Evolutionary conservation across 2,113 vertebrate genomes (phyloP).

Genomic region (Lasiurus cinereus): DNA sequence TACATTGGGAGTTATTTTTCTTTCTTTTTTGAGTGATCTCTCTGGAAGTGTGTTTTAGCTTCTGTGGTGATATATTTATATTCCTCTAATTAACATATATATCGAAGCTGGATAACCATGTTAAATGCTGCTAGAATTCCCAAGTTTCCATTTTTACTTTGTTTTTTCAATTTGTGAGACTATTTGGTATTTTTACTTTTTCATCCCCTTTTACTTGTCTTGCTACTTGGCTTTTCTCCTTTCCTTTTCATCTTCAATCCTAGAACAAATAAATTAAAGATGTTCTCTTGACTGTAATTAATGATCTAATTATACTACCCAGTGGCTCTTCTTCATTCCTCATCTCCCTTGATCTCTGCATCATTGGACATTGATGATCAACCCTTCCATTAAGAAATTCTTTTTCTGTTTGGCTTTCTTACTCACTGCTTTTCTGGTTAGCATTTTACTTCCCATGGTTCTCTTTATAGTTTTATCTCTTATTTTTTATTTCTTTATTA

Average conservation of each 20-base stretch:
- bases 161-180: not conserved
- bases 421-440: conserved; percentile 35
- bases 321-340: not conserved
- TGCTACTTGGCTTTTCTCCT: not conserved
- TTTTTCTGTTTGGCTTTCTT: not conserved
- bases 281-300: not conserved
- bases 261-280: not conserved
- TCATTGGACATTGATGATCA: not conserved
- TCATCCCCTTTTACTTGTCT: not conserved
- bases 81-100: conserved; percentile 5
- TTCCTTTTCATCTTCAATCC: not conserved
- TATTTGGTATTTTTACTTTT: not conserved
- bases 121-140: conserved; percentile 6
- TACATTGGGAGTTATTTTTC: not conserved
- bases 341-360: not conserved
- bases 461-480: not conserved
- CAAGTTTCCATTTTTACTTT: not conserved
- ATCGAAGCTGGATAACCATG: not conserved
- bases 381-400: not conserved
- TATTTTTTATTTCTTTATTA: not conserved
- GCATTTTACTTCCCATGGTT: not conserved
- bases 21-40: not conserved
- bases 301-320: not conserved
- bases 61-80: not conserved
- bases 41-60: not conserved